Evolutionary conservation across 2,797 vertebrate species (phyloP).

Genomic region (Percopsis omiscomaycus): DNA sequence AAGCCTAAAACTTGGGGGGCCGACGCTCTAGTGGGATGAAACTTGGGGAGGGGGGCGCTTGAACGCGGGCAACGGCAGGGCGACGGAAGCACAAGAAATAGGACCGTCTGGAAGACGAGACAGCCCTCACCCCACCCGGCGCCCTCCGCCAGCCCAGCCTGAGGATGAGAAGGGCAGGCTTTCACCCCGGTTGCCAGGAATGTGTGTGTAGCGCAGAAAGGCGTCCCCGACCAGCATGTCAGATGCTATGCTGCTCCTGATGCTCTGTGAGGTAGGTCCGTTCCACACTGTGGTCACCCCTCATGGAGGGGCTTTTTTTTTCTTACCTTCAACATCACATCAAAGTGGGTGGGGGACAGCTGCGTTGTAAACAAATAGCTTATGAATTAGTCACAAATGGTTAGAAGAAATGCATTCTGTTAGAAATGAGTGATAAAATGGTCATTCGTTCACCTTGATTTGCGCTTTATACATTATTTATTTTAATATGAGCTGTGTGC

Average conservation of each 20-base stretch:
- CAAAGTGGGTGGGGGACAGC: constrained; percentile 2
- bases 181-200: constrained; percentile 71
- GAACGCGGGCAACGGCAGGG: constrained; percentile 50
- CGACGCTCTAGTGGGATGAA: constrained; percentile 73
- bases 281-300: constrained; percentile 14
- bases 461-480: constrained; percentile 26
- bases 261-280: constrained; percentile 91
- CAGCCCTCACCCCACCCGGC: constrained; percentile 41
- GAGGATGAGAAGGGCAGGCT: constrained; percentile 76
- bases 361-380: constrained; percentile 18
- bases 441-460: neutral
- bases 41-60: constrained; percentile 65
- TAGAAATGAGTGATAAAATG: neutral
- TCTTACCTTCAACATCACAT: constrained; percentile 8
- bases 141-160: constrained; percentile 49
- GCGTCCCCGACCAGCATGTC: constrained; percentile 79
- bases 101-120: constrained; percentile 57
- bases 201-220: constrained; percentile 63
- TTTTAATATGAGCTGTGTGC: constrained; percentile 30
- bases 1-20: constrained; percentile 63
- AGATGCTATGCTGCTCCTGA: constrained; percentile 90
- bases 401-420: too few species aligned
- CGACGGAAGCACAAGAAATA: constrained; percentile 21
- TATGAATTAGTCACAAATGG: constrained; percentile 18
- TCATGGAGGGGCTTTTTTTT: neutral